phyloP scores from a whole-genome alignment of 2,113 vertebrate genomes.

The Abramis brama region DNA sequence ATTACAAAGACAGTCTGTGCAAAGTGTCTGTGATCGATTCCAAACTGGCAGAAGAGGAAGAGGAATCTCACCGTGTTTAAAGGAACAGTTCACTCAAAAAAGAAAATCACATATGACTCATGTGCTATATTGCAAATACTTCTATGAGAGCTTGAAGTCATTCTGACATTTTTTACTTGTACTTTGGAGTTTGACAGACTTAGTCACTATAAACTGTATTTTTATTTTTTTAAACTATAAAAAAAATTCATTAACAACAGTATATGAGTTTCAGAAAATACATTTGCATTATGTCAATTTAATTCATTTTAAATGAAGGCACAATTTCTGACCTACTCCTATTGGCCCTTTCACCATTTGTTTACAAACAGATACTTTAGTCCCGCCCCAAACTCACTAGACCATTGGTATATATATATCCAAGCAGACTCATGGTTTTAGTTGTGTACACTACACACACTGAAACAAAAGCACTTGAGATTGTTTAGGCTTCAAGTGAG shows the following conservation, averaged over 20 bases:
- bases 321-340: not conserved
- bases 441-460: not conserved
- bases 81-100: constrained; percentile 1
- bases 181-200: too few species aligned
- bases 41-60: not conserved
- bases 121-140: not conserved
- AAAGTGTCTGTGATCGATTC: not conserved
- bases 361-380: not conserved
- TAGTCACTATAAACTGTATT: not conserved
- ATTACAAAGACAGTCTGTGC: constrained; percentile 10
- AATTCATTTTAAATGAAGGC: not conserved
- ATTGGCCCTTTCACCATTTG: not conserved
- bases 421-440: not conserved
- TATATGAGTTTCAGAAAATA: not conserved
- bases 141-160: not conserved
- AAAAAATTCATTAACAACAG: not conserved
- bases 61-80: not conserved
- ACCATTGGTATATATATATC: not conserved
- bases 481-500: not conserved
- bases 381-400: not conserved
- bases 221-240: not conserved
- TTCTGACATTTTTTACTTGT: too few species aligned
- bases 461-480: not conserved
- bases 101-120: not conserved
- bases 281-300: not conserved